phyloP scores from a whole-genome alignment of 2,113 vertebrate genomes.

The Ursus arctos region DNA sequence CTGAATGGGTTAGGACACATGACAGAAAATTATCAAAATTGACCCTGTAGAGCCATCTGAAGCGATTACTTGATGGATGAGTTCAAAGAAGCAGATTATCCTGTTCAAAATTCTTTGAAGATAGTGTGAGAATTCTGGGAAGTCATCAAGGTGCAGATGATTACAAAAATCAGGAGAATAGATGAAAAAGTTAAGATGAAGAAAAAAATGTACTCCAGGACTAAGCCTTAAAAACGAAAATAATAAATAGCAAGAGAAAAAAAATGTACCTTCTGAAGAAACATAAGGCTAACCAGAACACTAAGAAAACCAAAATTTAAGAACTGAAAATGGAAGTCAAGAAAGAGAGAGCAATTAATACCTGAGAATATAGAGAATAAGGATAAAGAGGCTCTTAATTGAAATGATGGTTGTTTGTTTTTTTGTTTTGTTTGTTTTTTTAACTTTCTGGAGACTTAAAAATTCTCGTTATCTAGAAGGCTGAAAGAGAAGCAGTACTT shows the following conservation, averaged over 20 bases:
- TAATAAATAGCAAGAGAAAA: not conserved
- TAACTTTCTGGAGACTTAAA: not conserved
- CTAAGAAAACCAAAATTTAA: not conserved
- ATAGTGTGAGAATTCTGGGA: slow-evolving; percentile 70
- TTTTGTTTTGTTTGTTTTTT: not conserved
- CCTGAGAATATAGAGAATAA: not conserved
- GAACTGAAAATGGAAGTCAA: slow-evolving; percentile 11
- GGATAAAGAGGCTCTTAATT: not conserved
- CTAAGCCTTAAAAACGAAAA: slow-evolving; percentile 17
- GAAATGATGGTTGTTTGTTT: not conserved
- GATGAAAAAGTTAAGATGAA: not conserved
- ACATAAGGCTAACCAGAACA: slow-evolving; percentile 56
- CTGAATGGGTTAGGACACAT: not conserved
- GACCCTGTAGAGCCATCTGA: not conserved
- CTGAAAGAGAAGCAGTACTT: not conserved
- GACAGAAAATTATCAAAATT: slow-evolving; percentile 15
- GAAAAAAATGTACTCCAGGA: not conserved
- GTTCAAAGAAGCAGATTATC: slow-evolving; percentile 10
- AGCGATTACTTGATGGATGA: not conserved
- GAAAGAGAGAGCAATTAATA: not conserved
- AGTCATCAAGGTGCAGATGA: slow-evolving; percentile 66
- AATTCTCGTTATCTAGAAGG: not conserved
- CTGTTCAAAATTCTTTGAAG: not conserved
- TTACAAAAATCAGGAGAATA: not conserved
- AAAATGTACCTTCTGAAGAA: slow-evolving; percentile 47